Evolutionary conservation across 2,888 invertebrate genomes (phyloP), one percentile per base, ranked within the genome.

Genomic region (Apodemia zela): DNA sequence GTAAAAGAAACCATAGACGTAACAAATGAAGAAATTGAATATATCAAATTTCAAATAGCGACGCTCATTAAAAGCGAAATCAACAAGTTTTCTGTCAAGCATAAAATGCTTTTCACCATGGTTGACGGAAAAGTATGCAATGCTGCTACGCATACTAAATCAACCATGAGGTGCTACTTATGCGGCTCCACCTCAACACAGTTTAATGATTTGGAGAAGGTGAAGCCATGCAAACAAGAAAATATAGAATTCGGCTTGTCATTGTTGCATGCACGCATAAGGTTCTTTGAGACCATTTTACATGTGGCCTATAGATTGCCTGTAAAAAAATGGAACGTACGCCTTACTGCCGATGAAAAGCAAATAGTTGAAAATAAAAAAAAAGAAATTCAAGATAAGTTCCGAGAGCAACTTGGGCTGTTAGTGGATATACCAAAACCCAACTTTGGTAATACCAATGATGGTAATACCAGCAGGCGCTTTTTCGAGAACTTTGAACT

Each of bases 41-140:
- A 59, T 15, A 57, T 42, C 17, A 25, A 21, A 57, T n/a, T 21
- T 2, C 62, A 62, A 25, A 58, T 57, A 15, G 4, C 10, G 33
- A 54, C 33, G 11, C 42, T 62, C 1, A 21, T 3, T 13, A 57
- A 17, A 3, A 62, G 38, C 42, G 10, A 38, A 15, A 29, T 47
- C 49, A 45, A 57, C 33, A 66, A 74, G 62, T 71, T 67, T 59
- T 71, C 74, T 61, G 64, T 60, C 7, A 60, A 75, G 62, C n/a
- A 61, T 62, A 68, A 35, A 63, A 51, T 62, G 59, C 5, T 65
- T 5, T 62, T 72, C 8, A 75, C 76, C 18, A 77, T 77, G 74
- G 67, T 78, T 8, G 76, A 77, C 64, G 76, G 68, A 3, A 77
- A 77, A 61, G 73, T 77, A 2, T 76, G 71, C 59, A 76, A 79